Conservation (phyloP, 2,888 invertebrate species). For the Congeria kusceri region DNA sequence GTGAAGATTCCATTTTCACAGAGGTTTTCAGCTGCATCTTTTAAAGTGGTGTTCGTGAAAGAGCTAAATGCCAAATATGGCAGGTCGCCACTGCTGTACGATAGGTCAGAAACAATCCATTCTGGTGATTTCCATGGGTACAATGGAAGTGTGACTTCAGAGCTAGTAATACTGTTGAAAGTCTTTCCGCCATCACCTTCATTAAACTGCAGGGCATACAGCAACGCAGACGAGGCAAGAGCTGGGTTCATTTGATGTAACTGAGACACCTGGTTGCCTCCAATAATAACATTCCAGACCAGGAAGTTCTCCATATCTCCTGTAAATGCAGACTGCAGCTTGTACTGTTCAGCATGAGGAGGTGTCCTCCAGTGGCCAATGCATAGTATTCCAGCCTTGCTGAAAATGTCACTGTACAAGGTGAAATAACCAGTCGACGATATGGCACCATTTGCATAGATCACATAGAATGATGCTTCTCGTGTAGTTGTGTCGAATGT, state of each 20-base stretch:
- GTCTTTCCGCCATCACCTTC: constrained; percentile 68
- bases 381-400: constrained; percentile 62
- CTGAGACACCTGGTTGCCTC: constrained; percentile 67
- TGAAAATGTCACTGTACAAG: constrained; percentile 60
- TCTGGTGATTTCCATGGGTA: constrained; percentile 71
- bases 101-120: constrained; percentile 72
- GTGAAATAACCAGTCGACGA: constrained; percentile 42
- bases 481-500: constrained; percentile 66
- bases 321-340: constrained; percentile 45
- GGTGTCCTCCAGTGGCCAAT: constrained; percentile 76
- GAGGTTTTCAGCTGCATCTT: constrained; percentile 35
- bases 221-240: constrained; percentile 54
- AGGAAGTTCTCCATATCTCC: constrained; percentile 74
- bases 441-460: constrained; percentile 64
- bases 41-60: constrained; percentile 46
- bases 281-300: constrained; percentile 69
- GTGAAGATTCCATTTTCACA: constrained; percentile 40
- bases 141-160: constrained; percentile 57
- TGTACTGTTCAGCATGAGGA: constrained; percentile 53
- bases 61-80: constrained; percentile 51
- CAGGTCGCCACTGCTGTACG: constrained; percentile 39
- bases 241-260: constrained; percentile 69
- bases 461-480: constrained; percentile 61
- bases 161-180: constrained; percentile 26
- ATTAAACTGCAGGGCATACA: constrained; percentile 68